These are phyloP conservation scores for Oryctes rhinoceros DNA, from an alignment of 1,140 invertebrate species.

Conservation along the genomic window DNA sequence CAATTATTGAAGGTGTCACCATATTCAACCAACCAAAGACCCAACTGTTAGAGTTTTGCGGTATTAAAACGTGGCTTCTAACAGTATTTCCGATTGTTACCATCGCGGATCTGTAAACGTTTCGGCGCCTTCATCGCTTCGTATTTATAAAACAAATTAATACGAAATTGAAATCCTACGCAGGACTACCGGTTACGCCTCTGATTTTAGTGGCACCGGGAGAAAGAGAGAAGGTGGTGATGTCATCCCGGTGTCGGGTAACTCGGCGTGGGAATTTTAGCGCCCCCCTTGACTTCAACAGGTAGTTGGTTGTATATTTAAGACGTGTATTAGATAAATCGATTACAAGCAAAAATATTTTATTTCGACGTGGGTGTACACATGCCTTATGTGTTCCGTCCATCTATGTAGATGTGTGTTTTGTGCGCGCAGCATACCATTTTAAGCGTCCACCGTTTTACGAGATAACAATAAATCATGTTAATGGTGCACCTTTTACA, in stretches of 20 bases:
- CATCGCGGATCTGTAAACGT: too few relatives aligned
- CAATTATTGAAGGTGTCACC: too few relatives aligned
- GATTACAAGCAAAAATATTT: conserved; percentile 40
- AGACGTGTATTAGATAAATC: conserved; percentile 43
- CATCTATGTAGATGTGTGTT: conserved; percentile 17
- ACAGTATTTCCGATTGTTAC: too few relatives aligned
- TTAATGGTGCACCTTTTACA: conserved; percentile 33
- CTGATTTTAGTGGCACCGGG: conserved; percentile 36
- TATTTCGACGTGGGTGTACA: conserved; percentile 21
- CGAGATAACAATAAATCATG: conserved; percentile 36
- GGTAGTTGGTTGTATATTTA: conserved; percentile 42
- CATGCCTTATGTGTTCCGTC: not conserved
- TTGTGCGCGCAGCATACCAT: conserved; percentile 10
- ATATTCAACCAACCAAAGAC: too few relatives aligned
- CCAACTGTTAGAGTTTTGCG: too few relatives aligned
- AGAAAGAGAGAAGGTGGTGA: conserved; percentile 36
- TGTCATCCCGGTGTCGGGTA: conserved; percentile 41
- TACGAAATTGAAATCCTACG: too few relatives aligned
- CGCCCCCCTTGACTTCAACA: conserved; percentile 41
- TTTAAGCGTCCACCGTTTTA: conserved; percentile 31
- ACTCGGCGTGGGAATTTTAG: conserved; percentile 42
- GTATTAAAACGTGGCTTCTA: too few relatives aligned
- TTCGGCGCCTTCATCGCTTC: too few relatives aligned
- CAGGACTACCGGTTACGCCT: too few relatives aligned
- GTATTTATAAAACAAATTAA: too few relatives aligned